Conservation (phyloP, 2,888 invertebrate genomes). For the Homarus gammarus region DNA sequence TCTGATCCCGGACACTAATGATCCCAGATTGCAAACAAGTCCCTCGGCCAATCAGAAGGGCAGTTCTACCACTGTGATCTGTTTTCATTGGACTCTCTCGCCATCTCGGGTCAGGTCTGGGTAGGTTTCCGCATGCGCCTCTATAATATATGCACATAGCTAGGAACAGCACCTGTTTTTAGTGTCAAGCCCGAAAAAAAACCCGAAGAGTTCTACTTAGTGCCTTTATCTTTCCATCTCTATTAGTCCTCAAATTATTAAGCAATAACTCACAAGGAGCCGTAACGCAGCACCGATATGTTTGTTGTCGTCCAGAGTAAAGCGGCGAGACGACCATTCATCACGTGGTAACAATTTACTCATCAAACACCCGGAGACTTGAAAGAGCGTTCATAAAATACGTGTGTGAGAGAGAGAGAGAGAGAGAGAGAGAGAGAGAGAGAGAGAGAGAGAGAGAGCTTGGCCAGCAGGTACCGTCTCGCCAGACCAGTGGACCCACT, state of each 20-base stretch:
- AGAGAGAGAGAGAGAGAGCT: not conserved
- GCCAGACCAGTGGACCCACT: too few relatives aligned
- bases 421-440: not conserved
- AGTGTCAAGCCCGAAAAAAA: not conserved
- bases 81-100: not conserved
- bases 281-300: not conserved
- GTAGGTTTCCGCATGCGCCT: not conserved
- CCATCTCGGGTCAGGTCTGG: too few relatives aligned
- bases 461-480: not conserved
- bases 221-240: conserved; percentile 43
- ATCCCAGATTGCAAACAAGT: conserved; percentile 32
- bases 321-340: not conserved
- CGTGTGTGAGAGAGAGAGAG: not conserved
- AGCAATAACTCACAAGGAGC: not conserved
- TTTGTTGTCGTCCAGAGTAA: not conserved
- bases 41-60: conserved; percentile 26
- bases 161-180: conserved; percentile 15
- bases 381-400: too few relatives aligned
- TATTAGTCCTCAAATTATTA: conserved; percentile 47
- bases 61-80: not conserved
- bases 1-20: conserved; percentile 39
- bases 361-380: too few relatives aligned
- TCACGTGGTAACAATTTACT: too few relatives aligned
- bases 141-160: conserved; percentile 35
- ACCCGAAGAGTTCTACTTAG: conserved; percentile 7